Conservation (phyloP, 1,140 invertebrate genomes). For the Drosophila santomea region DNA sequence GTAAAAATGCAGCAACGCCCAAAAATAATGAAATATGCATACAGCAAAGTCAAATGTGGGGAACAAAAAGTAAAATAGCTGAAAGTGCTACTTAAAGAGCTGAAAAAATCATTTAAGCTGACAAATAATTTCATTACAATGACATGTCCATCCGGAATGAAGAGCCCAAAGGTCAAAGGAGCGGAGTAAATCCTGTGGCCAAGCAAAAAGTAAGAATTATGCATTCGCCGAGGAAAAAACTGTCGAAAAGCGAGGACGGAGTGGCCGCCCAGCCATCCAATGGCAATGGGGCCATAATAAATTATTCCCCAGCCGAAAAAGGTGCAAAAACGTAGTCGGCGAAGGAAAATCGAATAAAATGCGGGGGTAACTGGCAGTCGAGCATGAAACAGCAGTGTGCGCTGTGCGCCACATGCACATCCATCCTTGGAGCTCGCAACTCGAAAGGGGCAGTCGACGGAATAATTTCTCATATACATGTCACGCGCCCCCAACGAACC, state of each 20-base stretch:
- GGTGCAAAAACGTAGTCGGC: conserved; percentile 48
- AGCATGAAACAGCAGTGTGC: conserved; percentile 73
- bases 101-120: conserved; percentile 50
- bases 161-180: conserved; percentile 46
- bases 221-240: conserved; percentile 44
- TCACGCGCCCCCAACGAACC: conserved; percentile 79
- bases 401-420: conserved; percentile 64
- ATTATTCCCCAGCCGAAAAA: conserved; percentile 73
- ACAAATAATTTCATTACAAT: conserved; percentile 78
- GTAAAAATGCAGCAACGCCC: conserved; percentile 41
- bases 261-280: conserved; percentile 17
- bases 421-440: conserved; percentile 36
- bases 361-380: conserved; percentile 33
- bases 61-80: not conserved
- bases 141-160: conserved; percentile 58
- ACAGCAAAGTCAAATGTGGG: conserved; percentile 8
- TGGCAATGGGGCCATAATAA: conserved; percentile 58
- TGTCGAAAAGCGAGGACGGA: conserved; percentile 1
- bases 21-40: conserved; percentile 63
- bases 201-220: conserved; percentile 72
- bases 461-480: conserved; percentile 84
- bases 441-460: conserved; percentile 75
- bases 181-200: conserved; percentile 38
- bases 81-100: conserved; percentile 33
- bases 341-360: conserved; percentile 68